Evolutionary conservation across 1,140 invertebrate genomes (phyloP).

Genomic region (Saccostrea glomerata): DNA sequence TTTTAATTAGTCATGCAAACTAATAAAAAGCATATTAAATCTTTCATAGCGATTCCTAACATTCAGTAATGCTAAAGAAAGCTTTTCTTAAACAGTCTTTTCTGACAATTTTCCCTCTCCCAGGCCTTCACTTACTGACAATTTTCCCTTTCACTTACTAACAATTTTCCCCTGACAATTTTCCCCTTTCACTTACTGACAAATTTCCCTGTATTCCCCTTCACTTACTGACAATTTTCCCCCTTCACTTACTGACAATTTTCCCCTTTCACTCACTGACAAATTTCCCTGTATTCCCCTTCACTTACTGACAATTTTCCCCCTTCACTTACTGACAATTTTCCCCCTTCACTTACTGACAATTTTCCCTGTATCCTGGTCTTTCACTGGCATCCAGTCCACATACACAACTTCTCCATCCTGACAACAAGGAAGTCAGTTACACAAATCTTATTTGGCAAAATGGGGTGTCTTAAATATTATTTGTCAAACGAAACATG

Average conservation of each 20-base stretch:
- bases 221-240: neutral
- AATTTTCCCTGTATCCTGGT: conserved; percentile 79
- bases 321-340: neutral
- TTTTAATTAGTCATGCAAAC: neutral
- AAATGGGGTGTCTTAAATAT: neutral
- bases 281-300: conserved; percentile 77
- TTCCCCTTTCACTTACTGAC: conserved; percentile 73
- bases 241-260: conserved; percentile 63
- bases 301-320: neutral
- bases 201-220: conserved; percentile 77
- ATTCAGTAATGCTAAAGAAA: no score
- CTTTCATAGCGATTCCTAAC: neutral
- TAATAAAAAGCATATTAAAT: conserved; percentile 54
- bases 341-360: conserved; percentile 70
- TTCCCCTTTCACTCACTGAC: conserved; percentile 73
- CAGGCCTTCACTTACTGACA: neutral
- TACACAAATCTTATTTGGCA: neutral
- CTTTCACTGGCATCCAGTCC: conserved; percentile 80
- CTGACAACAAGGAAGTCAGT: conserved; percentile 58
- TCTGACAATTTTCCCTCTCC: neutral
- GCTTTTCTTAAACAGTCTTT: neutral
- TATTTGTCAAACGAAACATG: neutral
- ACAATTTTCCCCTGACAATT: neutral
- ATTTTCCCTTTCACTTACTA: neutral
- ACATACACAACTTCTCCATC: conserved; percentile 79